phyloP scores from a whole-genome alignment of 2,888 invertebrate species.

The Cosmorhoe ocellata region DNA sequence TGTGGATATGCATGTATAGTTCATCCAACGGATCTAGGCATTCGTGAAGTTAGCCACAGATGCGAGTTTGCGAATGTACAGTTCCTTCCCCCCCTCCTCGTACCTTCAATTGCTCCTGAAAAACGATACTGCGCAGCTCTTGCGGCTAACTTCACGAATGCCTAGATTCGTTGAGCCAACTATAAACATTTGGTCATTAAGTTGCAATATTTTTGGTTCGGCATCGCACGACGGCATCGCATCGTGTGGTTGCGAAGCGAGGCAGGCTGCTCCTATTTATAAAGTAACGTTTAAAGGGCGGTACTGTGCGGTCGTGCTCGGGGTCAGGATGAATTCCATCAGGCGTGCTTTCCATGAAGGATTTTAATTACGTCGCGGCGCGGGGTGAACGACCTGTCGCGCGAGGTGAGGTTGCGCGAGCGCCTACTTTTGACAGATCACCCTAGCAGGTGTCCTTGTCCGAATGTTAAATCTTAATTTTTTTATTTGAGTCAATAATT shows the following conservation, averaged over 20 bases:
- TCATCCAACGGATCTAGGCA: too few species aligned
- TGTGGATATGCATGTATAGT: conserved; percentile 10
- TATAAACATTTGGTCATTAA: conserved; percentile 24
- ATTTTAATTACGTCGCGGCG: conserved; percentile 77
- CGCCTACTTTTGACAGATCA: conserved; percentile 59
- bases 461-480: conserved; percentile 27
- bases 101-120: too few species aligned
- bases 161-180: too few species aligned
- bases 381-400: conserved; percentile 62
- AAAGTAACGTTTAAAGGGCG: conserved; percentile 72
- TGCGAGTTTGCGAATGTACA: too few species aligned
- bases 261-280: conserved; percentile 68
- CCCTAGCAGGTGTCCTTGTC: conserved; percentile 54
- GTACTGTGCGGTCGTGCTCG: conserved; percentile 67
- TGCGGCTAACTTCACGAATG: too few species aligned
- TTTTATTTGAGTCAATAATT: background rate
- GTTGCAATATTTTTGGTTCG: conserved; percentile 29
- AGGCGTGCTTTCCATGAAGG: conserved; percentile 79
- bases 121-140: too few species aligned
- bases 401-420: conserved; percentile 52
- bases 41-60: too few species aligned
- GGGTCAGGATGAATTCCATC: conserved; percentile 78
- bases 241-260: conserved; percentile 36
- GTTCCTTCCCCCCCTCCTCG: too few species aligned
- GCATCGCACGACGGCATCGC: conserved; percentile 33